Percentiles rank a stretch among this genome's conserved stretches.
phyloP scores from a whole-genome alignment of 2,113 vertebrate species.

The Hypanus sabinus region DNA sequence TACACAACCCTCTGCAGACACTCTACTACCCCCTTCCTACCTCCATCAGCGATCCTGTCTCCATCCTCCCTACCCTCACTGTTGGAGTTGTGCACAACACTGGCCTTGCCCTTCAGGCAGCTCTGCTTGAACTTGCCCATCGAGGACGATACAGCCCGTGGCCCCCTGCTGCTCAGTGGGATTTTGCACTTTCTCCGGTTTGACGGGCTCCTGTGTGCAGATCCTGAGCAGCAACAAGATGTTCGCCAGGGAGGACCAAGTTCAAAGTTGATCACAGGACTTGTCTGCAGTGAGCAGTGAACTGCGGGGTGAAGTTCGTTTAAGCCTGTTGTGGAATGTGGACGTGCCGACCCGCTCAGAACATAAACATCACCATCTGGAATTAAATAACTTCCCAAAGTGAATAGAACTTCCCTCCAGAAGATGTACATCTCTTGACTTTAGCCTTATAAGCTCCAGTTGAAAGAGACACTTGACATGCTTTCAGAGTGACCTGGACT shows the following conservation, averaged over 20 bases:
- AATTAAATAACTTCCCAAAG: not conserved
- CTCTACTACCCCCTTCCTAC: no score
- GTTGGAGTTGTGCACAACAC: no score
- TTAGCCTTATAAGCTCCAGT: not conserved
- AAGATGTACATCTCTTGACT: not conserved
- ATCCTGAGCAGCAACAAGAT: not conserved
- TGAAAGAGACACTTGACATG: not conserved
- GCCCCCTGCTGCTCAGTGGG: not conserved
- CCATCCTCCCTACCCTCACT: no score
- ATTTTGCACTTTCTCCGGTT: not conserved
- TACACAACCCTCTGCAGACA: no score
- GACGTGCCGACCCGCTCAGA: not conserved
- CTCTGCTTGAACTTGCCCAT: no score
- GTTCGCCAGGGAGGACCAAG: not conserved
- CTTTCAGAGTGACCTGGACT: not conserved
- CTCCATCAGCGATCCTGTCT: no score
- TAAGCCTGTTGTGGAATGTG: not conserved
- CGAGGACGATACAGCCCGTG: no score
- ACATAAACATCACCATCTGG: not conserved
- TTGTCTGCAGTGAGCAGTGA: not conserved
- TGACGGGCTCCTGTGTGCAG: not conserved
- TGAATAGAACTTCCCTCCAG: not conserved
- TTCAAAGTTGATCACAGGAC: not conserved
- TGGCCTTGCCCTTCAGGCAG: no score
- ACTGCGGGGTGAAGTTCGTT: not conserved